Evolutionary conservation across 2,888 invertebrate genomes (phyloP).

Genomic region (Macropis europaea): DNA sequence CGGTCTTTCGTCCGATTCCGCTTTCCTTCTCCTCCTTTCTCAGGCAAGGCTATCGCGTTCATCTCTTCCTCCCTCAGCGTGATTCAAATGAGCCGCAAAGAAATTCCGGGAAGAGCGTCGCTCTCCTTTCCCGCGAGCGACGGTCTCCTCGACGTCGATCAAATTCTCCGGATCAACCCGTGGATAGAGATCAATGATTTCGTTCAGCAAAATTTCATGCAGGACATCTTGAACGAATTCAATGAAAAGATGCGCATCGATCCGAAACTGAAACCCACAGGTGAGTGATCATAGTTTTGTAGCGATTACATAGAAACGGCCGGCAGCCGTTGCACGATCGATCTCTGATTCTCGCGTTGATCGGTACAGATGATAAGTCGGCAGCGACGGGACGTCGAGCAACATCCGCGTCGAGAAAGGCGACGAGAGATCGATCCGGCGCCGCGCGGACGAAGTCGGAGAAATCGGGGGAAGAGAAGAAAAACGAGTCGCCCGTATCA

Average conservation of each 20-base stretch:
- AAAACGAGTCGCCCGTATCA: not conserved
- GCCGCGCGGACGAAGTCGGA: not conserved
- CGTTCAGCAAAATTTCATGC: constrained; percentile 19
- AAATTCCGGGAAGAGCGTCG: constrained; percentile 16
- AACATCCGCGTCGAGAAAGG: not conserved
- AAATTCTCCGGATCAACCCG: constrained; percentile 22
- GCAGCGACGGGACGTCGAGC: not conserved
- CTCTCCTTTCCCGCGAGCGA: constrained; percentile 27
- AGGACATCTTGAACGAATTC: constrained; percentile 32
- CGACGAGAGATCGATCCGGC: not conserved
- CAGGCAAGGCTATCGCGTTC: too few species aligned
- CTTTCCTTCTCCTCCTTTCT: too few species aligned
- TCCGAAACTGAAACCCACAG: not conserved
- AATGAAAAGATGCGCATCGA: constrained; percentile 10
- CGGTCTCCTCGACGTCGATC: constrained; percentile 38
- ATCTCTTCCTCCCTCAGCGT: not conserved
- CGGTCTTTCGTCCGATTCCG: too few species aligned
- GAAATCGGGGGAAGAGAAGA: not conserved
- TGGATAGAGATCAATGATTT: constrained; percentile 30
- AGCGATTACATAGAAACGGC: too few species aligned
- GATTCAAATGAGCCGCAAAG: constrained; percentile 10
- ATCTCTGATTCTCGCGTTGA: too few species aligned
- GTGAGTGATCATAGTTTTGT: constrained; percentile 2
- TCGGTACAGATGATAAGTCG: not conserved
- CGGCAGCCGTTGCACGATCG: too few species aligned